These are phyloP conservation scores for Leptodactylus fallax DNA, from an alignment of 2,797 vertebrate species.

Conservation along the genomic window DNA sequence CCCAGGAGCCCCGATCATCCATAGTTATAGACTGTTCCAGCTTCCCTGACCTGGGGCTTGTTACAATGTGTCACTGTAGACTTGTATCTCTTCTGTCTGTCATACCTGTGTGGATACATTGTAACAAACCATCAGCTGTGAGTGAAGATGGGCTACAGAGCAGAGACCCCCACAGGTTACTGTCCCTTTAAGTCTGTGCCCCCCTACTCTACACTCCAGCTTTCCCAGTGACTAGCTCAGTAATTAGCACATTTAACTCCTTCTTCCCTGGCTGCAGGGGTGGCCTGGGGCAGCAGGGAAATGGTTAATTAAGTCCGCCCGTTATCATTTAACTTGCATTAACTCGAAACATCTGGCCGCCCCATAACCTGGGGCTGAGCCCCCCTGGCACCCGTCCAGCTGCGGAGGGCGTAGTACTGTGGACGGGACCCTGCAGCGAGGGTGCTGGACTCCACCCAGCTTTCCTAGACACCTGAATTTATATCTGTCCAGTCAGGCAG, in stretches of 20 bases:
- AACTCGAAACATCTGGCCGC: constrained; percentile 49
- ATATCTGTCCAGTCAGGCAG: no score
- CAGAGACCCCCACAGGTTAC: no score
- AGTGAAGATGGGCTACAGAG: background rate
- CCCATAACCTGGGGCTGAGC: background rate
- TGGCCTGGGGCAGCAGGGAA: background rate
- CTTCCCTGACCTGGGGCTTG: background rate
- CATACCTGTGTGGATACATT: background rate
- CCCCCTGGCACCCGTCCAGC: constrained; percentile 28
- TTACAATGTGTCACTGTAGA: background rate
- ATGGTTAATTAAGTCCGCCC: constrained; percentile 21
- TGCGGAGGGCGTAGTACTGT: background rate
- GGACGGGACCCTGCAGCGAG: no score
- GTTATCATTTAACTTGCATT: constrained; percentile 32
- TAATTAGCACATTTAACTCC: background rate
- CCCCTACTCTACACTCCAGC: background rate
- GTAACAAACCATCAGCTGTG: background rate
- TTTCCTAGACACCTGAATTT: no score
- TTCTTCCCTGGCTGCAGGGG: background rate
- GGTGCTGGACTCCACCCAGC: no score
- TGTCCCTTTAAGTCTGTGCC: background rate
- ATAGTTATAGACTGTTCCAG: no score
- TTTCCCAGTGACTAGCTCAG: background rate
- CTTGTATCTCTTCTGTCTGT: background rate
- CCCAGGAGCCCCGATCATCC: no score